Conservation (phyloP, 1,140 invertebrate species). For the Papilio polytes region DNA sequence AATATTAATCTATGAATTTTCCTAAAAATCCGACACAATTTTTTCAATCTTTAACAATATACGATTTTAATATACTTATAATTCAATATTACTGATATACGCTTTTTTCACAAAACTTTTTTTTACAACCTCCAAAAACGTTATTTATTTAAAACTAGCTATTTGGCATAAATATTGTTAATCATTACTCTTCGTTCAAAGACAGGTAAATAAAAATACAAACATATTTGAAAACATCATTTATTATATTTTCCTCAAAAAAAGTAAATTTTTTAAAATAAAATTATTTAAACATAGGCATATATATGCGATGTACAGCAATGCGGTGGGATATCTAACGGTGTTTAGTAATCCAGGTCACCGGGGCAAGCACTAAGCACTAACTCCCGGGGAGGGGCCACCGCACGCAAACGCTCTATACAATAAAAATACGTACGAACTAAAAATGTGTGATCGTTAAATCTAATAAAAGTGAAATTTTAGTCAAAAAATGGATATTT, state of each 20-base stretch:
- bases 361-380: slow-evolving; percentile 16
- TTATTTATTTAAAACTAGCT: too few species aligned
- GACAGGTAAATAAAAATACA: slow-evolving; percentile 49
- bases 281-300: slow-evolving; percentile 81
- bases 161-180: too few species aligned
- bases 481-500: slow-evolving; percentile 52
- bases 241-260: slow-evolving; percentile 82
- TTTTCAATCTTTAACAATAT: too few species aligned
- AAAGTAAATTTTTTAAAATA: slow-evolving; percentile 82
- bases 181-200: too few species aligned
- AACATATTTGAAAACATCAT: slow-evolving; percentile 80
- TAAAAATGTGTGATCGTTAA: slow-evolving; percentile 74
- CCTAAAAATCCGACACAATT: too few species aligned
- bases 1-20: too few species aligned
- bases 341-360: not conserved
- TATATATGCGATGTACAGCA: slow-evolving; percentile 69
- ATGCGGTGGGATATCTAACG: slow-evolving; percentile 50
- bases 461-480: slow-evolving; percentile 69
- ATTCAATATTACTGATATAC: too few species aligned
- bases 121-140: too few species aligned
- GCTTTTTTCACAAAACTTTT: too few species aligned
- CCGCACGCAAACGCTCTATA: slow-evolving; percentile 52
- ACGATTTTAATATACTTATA: too few species aligned
- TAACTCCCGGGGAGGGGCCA: not conserved
- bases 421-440: slow-evolving; percentile 68